Conservation (phyloP, 1,140 invertebrate species). For the Trichonephila clavata region DNA sequence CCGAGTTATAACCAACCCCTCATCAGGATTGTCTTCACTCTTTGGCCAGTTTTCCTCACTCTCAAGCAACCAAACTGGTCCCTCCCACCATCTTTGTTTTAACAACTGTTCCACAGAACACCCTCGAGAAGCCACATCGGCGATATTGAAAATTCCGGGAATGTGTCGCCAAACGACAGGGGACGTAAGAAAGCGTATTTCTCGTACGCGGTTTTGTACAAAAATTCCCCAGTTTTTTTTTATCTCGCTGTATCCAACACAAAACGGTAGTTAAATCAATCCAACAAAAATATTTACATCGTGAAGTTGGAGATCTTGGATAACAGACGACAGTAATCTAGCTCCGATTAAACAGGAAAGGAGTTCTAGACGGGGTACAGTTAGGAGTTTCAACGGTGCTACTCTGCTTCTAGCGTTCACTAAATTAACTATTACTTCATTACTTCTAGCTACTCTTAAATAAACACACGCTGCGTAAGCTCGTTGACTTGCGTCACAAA, state of each 20-base stretch:
- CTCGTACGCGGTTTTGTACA: conserved; percentile 24
- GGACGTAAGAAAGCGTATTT: conserved; percentile 14
- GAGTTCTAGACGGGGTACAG: no score
- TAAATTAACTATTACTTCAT: no score
- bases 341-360: neutral
- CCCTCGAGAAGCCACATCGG: neutral
- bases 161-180: neutral
- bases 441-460: no score
- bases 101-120: neutral
- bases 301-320: neutral
- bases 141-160: neutral
- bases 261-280: neutral
- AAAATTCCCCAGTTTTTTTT: neutral
- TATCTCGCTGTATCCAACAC: neutral
- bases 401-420: no score
- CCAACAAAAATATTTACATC: neutral
- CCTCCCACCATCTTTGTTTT: conserved; percentile 20
- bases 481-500: no score
- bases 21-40: neutral
- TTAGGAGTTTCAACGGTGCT: no score
- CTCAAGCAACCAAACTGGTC: neutral
- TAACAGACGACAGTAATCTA: neutral
- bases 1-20: neutral
- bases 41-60: neutral
- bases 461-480: no score